Evolutionary conservation across 2,888 invertebrate species (phyloP), one percentile per base, ranked within the genome.

Genomic region (Acrobasis repandana): DNA sequence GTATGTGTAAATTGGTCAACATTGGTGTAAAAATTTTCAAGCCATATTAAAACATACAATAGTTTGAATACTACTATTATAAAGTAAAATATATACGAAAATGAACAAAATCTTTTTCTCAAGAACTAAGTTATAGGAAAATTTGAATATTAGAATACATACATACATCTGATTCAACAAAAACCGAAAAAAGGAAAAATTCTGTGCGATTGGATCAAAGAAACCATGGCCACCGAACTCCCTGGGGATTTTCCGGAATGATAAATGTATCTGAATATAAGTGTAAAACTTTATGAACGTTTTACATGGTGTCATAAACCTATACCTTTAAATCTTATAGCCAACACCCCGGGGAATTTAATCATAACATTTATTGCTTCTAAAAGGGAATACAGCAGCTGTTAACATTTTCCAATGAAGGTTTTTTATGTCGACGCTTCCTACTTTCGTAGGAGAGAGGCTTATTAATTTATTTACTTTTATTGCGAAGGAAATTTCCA

Each of bases 341-440:
- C 59, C 14, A 56, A 38, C 49, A 56, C 59, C 52, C 57, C 14
- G 16, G 60, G 36, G 57, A 56, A 52, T 63, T 60, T 62, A 58
- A 60, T 18, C 61, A 61, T 62, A 62, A 49, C 52, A 48, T 63
- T 65, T 61, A 65, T 58, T 61, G 61, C 61, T 58, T 60, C 28
- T 16, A 58, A 33, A 59, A 51, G n/a, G 63, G 58, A 60, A 61
- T 66, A 66, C 61, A 64, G 64, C 34, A 57, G 66, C 52, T 64
- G 59, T 63, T 52, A 66, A 64, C 63, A 64, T 64, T 66, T 63
- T 66, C 60, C 64, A 64, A 66, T 66, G 64, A 66, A 63, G 58
- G 63, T 63, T 66, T 64, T 64, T 66, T 64, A 66, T 62, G 62
- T 38, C 52, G 61, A 49, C 43, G 48, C 60, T 56, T 58, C 43